Evolutionary conservation across 2,888 invertebrate genomes (phyloP), one percentile per base, ranked within the genome.

Genomic region (Epirrhoe alternata): DNA sequence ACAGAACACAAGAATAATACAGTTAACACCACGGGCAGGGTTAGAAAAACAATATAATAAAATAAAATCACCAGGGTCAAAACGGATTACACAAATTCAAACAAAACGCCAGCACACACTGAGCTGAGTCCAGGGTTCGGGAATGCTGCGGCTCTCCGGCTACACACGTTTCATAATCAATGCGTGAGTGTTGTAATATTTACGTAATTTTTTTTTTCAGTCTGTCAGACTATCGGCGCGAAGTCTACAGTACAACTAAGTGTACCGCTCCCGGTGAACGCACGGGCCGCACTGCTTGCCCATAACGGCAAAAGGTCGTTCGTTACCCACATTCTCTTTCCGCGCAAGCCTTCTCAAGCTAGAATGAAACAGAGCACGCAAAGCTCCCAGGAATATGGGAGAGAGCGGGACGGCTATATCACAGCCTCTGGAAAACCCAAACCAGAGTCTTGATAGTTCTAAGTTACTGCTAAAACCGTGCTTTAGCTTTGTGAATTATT

Each of bases 271-370:
- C 85, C 88, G 82, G 84, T 84, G 87, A 88, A 88, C 85, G 92
- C 86, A 84, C 92, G 88, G 90, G 86, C 91, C 92, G 93, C 92
- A 93, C 93, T 93, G 93, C 89, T 85, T 86, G 89, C 86, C 86
- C 88, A 85, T 89, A 92, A 89, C 88, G 86, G 86, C 92, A 88
- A 93, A 92, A 92, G 93, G 93, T 92, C 93, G 92, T 92, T 90
- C 91, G 89, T 91, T 91, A 92, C 87, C 88, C 91, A 92, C 93
- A 92, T 92, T 93, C 93, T 93, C 93, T 92, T 92, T 92, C 90
- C 93, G 91, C 92, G 93, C 93, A 92, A 92, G 93, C 93, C 93
- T 92, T 90, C 88, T 86, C 84, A 87, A 86, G 90, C 85, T 77
- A 83, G 86, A 93, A 75, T 71, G 88, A 85, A 91, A 93, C 72